A percentile compares a stretch with the other conserved stretches of the same genome.
phyloP scores from a whole-genome alignment of 2,797 vertebrate species.

The Oceanodroma leucorhoa region DNA sequence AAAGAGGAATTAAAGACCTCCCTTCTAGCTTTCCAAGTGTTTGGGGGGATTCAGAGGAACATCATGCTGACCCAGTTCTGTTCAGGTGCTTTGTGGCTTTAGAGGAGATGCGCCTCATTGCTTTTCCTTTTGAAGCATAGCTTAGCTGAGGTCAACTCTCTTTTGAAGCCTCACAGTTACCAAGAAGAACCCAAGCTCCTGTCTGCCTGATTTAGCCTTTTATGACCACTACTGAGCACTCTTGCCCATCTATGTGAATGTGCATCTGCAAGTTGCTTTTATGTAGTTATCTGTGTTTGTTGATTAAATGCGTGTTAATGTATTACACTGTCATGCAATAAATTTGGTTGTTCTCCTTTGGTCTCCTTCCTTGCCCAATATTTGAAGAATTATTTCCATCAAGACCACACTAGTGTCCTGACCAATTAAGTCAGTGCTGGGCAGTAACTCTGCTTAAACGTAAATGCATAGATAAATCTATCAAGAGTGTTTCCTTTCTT shows the following conservation, averaged over 20 bases:
- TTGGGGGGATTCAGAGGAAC: neutral
- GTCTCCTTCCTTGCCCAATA: neutral
- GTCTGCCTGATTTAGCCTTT: neutral
- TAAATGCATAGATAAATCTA: neutral
- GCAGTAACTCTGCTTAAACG: neutral
- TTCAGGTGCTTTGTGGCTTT: neutral
- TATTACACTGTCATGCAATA: neutral
- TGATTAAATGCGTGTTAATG: neutral
- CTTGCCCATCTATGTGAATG: neutral
- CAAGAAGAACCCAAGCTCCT: neutral
- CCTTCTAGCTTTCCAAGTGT: neutral
- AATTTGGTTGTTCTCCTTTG: neutral
- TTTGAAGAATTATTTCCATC: neutral
- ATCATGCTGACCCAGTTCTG: neutral
- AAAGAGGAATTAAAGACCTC: neutral
- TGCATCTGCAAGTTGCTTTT: neutral
- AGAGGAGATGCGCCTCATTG: neutral
- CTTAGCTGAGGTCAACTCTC: neutral
- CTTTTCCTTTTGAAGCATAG: neutral
- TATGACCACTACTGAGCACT: neutral
- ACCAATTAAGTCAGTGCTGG: neutral
- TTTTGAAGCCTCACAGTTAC: neutral
- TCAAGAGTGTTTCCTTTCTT: neutral
- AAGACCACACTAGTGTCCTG: neutral
- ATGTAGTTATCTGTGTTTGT: neutral